These are phyloP conservation scores for Meloidogyne floridensis DNA, from an alignment of 1,140 invertebrate species.

Conservation along the genomic window DNA sequence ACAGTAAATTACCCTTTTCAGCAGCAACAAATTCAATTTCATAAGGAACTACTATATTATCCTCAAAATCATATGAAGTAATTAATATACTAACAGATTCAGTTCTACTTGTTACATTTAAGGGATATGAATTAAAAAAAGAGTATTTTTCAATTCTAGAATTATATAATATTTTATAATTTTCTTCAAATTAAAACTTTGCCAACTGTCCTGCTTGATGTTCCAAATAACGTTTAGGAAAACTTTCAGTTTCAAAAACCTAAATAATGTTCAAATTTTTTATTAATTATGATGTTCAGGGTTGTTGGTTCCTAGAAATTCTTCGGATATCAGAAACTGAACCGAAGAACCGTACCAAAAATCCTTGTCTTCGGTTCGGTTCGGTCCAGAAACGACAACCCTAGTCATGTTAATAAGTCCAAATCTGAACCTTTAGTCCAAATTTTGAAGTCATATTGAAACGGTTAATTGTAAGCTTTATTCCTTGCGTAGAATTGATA, in stretches of 20 bases:
- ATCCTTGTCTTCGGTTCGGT: too few species aligned
- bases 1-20: conserved; percentile 8
- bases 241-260: conserved; percentile 41
- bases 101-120: conserved; percentile 36
- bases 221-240: conserved; percentile 5
- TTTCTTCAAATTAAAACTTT: not conserved
- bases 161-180: conserved; percentile 5
- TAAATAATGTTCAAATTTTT: too few species aligned
- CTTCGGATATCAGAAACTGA: too few species aligned
- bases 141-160: conserved; percentile 17
- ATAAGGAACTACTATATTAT: not conserved
- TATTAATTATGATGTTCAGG: too few species aligned
- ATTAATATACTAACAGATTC: conserved; percentile 37
- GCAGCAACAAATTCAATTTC: conserved; percentile 10
- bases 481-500: too few species aligned
- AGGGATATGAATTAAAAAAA: not conserved
- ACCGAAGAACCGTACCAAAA: too few species aligned
- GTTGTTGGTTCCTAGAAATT: too few species aligned
- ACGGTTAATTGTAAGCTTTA: not conserved
- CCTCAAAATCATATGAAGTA: not conserved
- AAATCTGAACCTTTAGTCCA: not conserved
- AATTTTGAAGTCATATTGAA: not conserved
- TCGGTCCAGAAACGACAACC: too few species aligned
- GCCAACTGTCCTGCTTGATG: conserved; percentile 9
- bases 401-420: too few species aligned